phyloP scores from a whole-genome alignment of 2,888 invertebrate genomes.

The Tetramorium bicarinatum region DNA sequence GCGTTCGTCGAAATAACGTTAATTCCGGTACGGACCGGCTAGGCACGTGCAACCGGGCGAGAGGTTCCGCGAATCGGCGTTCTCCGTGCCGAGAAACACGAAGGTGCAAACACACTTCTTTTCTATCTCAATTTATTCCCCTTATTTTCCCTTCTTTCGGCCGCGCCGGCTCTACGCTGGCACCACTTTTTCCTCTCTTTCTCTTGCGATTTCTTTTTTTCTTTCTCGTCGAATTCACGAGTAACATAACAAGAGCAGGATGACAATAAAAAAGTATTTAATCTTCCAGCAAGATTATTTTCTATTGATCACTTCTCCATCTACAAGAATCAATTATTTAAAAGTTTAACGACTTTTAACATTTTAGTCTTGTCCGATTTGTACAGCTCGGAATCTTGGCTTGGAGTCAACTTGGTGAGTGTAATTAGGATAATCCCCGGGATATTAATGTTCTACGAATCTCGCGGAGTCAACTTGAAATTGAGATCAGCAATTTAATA shows the following conservation, averaged over 20 bases:
- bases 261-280: not conserved
- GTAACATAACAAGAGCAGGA: not conserved
- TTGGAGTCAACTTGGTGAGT: not conserved
- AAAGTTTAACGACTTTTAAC: not conserved
- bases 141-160: not conserved
- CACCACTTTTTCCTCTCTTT: not conserved
- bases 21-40: conserved; percentile 63
- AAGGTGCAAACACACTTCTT: conserved; percentile 60
- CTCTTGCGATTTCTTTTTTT: not conserved
- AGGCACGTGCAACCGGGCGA: conserved; percentile 64
- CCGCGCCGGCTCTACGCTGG: not conserved
- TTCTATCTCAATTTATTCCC: conserved; percentile 29
- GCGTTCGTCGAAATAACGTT: conserved; percentile 70
- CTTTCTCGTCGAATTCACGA: not conserved
- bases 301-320: not conserved
- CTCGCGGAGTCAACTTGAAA: not conserved
- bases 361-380: not conserved
- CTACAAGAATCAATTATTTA: not conserved
- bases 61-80: conserved; percentile 61
- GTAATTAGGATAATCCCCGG: conserved; percentile 6
- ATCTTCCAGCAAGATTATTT: not conserved
- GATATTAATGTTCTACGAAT: not conserved
- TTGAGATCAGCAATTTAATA: conserved; percentile 16
- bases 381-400: not conserved
- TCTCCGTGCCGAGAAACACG: conserved; percentile 44